Percentiles rank a stretch among this genome's conserved stretches.
Conservation (phyloP, 2,888 invertebrate genomes). For the Heliconius hortense region DNA sequence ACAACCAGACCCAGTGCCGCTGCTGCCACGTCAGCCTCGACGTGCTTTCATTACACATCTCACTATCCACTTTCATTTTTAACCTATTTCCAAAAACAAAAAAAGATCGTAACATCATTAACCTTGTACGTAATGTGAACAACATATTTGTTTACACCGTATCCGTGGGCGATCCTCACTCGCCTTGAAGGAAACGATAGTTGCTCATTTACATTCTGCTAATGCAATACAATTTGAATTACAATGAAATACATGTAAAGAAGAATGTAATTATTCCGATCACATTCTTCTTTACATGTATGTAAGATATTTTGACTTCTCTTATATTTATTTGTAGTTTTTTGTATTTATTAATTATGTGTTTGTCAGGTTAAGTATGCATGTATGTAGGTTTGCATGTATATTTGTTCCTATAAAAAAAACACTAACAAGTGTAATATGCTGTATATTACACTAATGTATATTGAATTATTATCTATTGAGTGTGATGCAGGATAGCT, state of each 20-base stretch:
- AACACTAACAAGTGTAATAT: no score
- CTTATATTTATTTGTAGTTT: neutral
- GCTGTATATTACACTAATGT: no score
- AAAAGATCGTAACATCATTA: slow-evolving; percentile 20
- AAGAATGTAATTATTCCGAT: slow-evolving; percentile 25
- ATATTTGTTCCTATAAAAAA: no score
- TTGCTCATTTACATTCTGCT: slow-evolving; percentile 28
- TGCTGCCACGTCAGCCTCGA: no score
- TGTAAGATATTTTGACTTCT: neutral
- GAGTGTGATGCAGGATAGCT: no score
- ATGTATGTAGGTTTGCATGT: no score
- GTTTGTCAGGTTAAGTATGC: no score
- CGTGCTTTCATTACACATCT: no score
- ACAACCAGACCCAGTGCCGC: no score
- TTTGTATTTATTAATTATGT: no score
- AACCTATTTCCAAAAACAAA: slow-evolving; percentile 24
- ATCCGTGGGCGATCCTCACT: slow-evolving; percentile 40
- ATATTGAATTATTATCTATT: no score
- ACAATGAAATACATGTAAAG: no score
- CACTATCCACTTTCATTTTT: neutral
- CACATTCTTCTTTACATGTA: slow-evolving; percentile 4
- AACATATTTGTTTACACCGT: slow-evolving; percentile 28
- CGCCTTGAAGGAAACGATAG: slow-evolving; percentile 37
- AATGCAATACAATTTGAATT: slow-evolving; percentile 29
- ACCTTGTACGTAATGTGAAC: slow-evolving; percentile 28